Evolutionary conservation across 92 coral and sea anemone genomes (phyloP).

Genomic region (Diadumene lineata): DNA sequence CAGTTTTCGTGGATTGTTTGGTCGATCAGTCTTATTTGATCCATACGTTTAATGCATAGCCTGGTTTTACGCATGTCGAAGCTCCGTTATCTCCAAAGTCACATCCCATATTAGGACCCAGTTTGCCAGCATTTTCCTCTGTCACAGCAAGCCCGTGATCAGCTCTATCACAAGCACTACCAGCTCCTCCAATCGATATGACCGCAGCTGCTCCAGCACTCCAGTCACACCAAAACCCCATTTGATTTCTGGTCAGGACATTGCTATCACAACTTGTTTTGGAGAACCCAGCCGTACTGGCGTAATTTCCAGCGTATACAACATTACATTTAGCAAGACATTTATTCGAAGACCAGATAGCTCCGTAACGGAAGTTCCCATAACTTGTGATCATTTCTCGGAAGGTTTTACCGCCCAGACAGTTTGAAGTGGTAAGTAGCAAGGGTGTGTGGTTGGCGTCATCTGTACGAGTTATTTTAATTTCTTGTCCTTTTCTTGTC

Average conservation of each 20-base stretch:
- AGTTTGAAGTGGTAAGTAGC: conserved; percentile 48
- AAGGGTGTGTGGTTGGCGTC: conserved; percentile 55
- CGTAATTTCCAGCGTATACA: conserved; percentile 49
- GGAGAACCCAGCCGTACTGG: conserved; percentile 39
- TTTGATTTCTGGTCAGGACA: conserved; percentile 14
- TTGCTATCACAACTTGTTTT: conserved; percentile 48
- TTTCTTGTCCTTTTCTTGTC: conserved; percentile 43
- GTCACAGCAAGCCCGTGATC: conserved; percentile 75
- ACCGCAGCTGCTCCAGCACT: conserved; percentile 49
- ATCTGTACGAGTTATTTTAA: conserved; percentile 68
- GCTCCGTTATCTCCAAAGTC: conserved; percentile 40
- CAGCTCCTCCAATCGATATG: conserved; percentile 66
- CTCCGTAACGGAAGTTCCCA: conserved; percentile 53
- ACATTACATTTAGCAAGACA: conserved; percentile 59
- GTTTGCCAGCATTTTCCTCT: conserved; percentile 24
- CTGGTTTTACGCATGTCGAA: not conserved
- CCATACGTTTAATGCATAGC: not conserved
- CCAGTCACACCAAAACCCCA: conserved; percentile 81
- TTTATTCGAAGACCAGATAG: conserved; percentile 44
- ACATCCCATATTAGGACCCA: not conserved
- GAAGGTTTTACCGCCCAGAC: conserved; percentile 56
- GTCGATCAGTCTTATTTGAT: not conserved
- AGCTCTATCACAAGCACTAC: conserved; percentile 39
- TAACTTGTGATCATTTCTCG: conserved; percentile 44
- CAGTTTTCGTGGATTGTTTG: not conserved